phyloP scores from a whole-genome alignment of 2,888 invertebrate genomes.

The Drosophila bunnanda region DNA sequence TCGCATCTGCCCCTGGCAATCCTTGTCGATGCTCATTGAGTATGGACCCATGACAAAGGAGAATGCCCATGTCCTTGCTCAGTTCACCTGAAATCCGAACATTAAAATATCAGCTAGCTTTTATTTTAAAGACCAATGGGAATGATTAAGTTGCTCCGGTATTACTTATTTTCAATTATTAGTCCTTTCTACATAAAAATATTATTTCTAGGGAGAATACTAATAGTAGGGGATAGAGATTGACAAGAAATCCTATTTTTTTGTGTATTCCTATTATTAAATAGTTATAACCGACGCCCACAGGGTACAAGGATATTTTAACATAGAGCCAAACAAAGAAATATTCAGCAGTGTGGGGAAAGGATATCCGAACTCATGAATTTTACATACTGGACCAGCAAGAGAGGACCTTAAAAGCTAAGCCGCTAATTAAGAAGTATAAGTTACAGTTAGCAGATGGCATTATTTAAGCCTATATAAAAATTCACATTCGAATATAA shows the following conservation, averaged over 20 bases:
- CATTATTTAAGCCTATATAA: not conserved
- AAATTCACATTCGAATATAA: not conserved
- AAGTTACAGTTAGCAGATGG: too few relatives aligned
- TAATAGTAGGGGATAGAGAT: not conserved
- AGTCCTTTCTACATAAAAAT: too few relatives aligned
- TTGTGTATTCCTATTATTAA: too few relatives aligned
- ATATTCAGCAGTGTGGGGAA: too few relatives aligned
- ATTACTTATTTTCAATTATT: not conserved
- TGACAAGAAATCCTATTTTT: not conserved
- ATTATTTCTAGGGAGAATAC: not conserved
- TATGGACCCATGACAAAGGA: constrained; percentile 10
- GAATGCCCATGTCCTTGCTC: not conserved
- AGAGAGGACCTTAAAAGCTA: too few relatives aligned
- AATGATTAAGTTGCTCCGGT: too few relatives aligned
- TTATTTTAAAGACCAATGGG: not conserved
- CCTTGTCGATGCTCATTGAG: constrained; percentile 60
- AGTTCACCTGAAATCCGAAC: not conserved
- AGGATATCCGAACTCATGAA: too few relatives aligned
- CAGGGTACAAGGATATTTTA: not conserved
- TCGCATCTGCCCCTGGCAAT: constrained; percentile 35
- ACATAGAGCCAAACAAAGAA: too few relatives aligned
- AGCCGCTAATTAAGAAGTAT: too few relatives aligned
- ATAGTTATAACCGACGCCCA: too few relatives aligned
- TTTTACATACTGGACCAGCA: too few relatives aligned
- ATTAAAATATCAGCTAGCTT: not conserved